A percentile compares a stretch with the other conserved stretches of the same genome.
Conservation (phyloP, 2,113 vertebrate genomes). For the Corapipo altera region DNA sequence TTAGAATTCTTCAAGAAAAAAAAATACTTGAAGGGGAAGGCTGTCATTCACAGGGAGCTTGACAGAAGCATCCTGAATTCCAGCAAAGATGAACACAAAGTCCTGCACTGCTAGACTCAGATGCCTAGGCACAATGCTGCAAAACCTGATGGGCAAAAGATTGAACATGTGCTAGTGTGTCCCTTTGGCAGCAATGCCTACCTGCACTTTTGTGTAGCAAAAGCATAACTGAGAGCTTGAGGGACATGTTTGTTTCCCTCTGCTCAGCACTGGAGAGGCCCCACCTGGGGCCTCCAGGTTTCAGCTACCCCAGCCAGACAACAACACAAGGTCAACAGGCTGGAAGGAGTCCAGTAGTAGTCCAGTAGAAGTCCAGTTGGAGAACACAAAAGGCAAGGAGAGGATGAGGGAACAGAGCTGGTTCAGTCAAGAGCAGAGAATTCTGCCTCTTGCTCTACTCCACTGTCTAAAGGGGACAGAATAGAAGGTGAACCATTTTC, state of each 20-base stretch:
- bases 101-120: background rate
- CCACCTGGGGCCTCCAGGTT: background rate
- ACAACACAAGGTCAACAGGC: background rate
- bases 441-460: background rate
- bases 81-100: background rate
- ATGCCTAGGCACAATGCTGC: background rate
- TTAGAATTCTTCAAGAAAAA: background rate
- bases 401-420: background rate
- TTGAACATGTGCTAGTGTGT: background rate
- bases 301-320: background rate
- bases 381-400: background rate
- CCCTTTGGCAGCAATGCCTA: background rate
- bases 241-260: background rate
- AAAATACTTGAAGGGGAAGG: background rate
- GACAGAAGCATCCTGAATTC: background rate
- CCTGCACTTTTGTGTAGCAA: background rate
- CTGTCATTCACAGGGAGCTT: background rate
- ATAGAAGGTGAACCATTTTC: background rate
- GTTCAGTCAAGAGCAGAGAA: background rate
- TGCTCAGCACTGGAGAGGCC: background rate
- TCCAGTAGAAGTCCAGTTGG: background rate
- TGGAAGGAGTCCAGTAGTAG: background rate
- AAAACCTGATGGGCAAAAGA: background rate
- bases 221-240: background rate
- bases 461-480: background rate